Percentiles rank a stretch among this genome's conserved stretches.
Evolutionary conservation across 2,888 invertebrate species (phyloP).

Genomic region (Agrochola macilenta): DNA sequence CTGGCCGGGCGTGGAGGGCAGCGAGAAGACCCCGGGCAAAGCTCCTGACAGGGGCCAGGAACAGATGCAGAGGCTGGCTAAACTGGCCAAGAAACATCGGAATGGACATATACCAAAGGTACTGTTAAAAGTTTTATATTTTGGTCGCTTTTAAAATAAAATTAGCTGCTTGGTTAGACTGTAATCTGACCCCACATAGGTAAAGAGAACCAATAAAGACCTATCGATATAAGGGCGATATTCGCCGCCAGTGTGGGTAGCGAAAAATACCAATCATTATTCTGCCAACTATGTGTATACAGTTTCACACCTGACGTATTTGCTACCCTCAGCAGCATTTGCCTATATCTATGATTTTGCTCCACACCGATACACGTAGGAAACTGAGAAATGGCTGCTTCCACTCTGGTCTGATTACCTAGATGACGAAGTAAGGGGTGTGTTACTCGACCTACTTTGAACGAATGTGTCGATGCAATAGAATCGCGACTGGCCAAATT

Average conservation of each 20-base stretch:
- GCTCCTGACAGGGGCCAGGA: conserved; percentile 95
- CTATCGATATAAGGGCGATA: background rate
- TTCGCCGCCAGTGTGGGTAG: background rate
- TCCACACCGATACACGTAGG: background rate
- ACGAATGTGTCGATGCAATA: background rate
- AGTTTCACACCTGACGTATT: background rate
- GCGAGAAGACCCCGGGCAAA: conserved; percentile 95
- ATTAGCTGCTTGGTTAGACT: background rate
- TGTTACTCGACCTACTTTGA: background rate
- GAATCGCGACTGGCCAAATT: background rate
- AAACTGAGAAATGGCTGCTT: background rate
- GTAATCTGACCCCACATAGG: background rate
- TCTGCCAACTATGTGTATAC: background rate
- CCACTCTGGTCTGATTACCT: background rate
- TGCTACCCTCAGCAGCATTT: background rate
- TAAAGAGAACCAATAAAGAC: background rate
- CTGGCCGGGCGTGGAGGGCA: conserved; percentile 97
- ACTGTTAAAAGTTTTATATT: conserved; percentile 52
- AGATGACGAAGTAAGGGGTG: background rate
- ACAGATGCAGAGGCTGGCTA: conserved; percentile 96
- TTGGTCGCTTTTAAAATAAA: background rate
- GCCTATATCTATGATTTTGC: background rate
- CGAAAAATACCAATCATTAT: background rate
- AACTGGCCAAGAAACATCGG: conserved; percentile 97
- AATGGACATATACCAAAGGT: conserved; percentile 98